These are phyloP conservation scores for Syritta pipiens DNA, from an alignment of 2,888 invertebrate genomes.

Conservation along the genomic window DNA sequence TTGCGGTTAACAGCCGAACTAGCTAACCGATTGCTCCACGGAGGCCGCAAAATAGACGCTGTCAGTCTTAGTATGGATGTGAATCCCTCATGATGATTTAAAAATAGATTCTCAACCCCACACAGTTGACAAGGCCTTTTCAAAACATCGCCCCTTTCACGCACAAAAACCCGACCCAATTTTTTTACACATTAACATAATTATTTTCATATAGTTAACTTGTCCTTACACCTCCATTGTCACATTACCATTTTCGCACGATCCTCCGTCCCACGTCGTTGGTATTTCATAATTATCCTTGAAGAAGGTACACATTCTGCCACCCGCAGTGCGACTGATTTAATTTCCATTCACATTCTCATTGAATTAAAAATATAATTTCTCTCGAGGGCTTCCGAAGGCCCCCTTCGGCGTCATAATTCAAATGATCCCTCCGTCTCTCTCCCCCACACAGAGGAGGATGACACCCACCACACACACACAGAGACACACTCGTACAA, in stretches of 20 bases:
- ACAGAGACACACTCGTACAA: background rate
- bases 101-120: too few relatives aligned
- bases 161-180: too few relatives aligned
- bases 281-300: constrained; percentile 10
- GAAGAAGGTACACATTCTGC: background rate
- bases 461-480: background rate
- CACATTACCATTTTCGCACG: background rate
- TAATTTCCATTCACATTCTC: constrained; percentile 43
- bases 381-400: constrained; percentile 24
- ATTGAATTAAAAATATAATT: constrained; percentile 47
- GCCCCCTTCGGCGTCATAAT: constrained; percentile 29
- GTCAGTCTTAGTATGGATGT: too few relatives aligned
- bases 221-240: background rate
- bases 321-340: constrained; percentile 32
- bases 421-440: constrained; percentile 38
- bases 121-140: too few relatives aligned
- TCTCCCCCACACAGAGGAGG: constrained; percentile 12
- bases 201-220: background rate
- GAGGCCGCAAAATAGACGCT: too few relatives aligned
- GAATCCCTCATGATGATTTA: too few relatives aligned
- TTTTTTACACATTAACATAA: background rate
- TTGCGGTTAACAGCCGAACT: too few relatives aligned
- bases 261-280: background rate
- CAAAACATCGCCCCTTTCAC: too few relatives aligned
- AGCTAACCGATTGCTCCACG: too few relatives aligned